A percentile compares a stretch with the other conserved stretches of the same genome.
Evolutionary conservation across 2,888 invertebrate genomes (phyloP).

Genomic region (Chironomus tentans): DNA sequence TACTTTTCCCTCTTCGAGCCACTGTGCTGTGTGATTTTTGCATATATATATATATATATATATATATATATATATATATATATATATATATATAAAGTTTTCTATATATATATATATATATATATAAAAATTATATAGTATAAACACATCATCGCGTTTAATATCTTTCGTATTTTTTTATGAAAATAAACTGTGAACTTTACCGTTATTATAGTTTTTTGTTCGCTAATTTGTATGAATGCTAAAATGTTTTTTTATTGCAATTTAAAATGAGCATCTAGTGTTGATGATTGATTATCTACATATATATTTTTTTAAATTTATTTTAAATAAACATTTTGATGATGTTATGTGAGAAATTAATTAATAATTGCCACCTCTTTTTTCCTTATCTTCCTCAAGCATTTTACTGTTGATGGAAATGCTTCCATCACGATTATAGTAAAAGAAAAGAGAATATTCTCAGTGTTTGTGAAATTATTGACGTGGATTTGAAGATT

Average conservation of each 20-base stretch:
- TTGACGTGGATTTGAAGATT: not conserved
- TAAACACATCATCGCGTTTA: slow-evolving; percentile 5
- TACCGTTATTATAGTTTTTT: slow-evolving; percentile 20
- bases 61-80: too few relatives aligned
- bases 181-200: slow-evolving; percentile 17
- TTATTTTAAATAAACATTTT: not conserved
- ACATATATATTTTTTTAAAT: not conserved
- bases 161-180: not conserved
- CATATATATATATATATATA: too few relatives aligned
- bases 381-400: slow-evolving; percentile 2
- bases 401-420: slow-evolving; percentile 12
- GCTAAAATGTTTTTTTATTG: not conserved
- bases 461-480: not conserved
- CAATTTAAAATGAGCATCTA: not conserved
- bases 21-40: not conserved
- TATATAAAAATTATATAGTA: not conserved
- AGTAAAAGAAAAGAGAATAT: not conserved
- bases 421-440: slow-evolving; percentile 16
- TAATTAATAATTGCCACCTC: not conserved
- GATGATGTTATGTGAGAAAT: too few relatives aligned
- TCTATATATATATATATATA: too few relatives aligned
- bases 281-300: not conserved
- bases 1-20: not conserved
- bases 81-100: too few relatives aligned
- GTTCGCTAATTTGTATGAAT: slow-evolving; percentile 8